Conservation (phyloP, 1,140 invertebrate species). For the Eumeta japonica region DNA sequence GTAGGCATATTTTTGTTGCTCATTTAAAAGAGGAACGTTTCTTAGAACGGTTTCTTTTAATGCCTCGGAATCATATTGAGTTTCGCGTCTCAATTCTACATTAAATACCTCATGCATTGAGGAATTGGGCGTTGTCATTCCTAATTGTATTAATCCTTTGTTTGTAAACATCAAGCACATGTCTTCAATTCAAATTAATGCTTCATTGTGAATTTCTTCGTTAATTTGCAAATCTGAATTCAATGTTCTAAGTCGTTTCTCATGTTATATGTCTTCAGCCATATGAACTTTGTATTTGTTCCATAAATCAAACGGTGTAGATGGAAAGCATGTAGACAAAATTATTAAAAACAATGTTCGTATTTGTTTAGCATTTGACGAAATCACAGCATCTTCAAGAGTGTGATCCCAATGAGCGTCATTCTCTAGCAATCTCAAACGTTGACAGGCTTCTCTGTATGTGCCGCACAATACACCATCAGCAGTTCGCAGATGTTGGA, state of each 20-base stretch:
- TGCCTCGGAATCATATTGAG: slow-evolving; percentile 20
- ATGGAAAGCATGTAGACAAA: slow-evolving; percentile 33
- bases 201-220: slow-evolving; percentile 20
- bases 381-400: slow-evolving; percentile 33
- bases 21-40: slow-evolving; percentile 28
- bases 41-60: slow-evolving; percentile 18
- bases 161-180: slow-evolving; percentile 12
- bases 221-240: slow-evolving; percentile 23
- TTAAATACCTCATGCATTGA: slow-evolving; percentile 23
- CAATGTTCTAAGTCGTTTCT: slow-evolving; percentile 15
- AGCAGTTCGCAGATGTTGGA: slow-evolving; percentile 40
- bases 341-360: slow-evolving; percentile 42
- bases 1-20: too few relatives aligned
- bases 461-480: slow-evolving; percentile 28
- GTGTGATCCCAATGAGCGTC: slow-evolving; percentile 35
- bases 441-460: slow-evolving; percentile 33
- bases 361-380: slow-evolving; percentile 26
- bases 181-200: slow-evolving; percentile 21
- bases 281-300: slow-evolving; percentile 38
- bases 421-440: slow-evolving; percentile 33
- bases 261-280: slow-evolving; percentile 27
- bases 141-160: slow-evolving; percentile 25
- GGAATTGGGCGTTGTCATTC: slow-evolving; percentile 28
- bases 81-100: slow-evolving; percentile 33
- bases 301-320: slow-evolving; percentile 29